Percentiles rank a stretch among this genome's conserved stretches.
These are phyloP conservation scores for Gallinago solitaria DNA, from an alignment of 2,797 vertebrate species.

Conservation along the genomic window DNA sequence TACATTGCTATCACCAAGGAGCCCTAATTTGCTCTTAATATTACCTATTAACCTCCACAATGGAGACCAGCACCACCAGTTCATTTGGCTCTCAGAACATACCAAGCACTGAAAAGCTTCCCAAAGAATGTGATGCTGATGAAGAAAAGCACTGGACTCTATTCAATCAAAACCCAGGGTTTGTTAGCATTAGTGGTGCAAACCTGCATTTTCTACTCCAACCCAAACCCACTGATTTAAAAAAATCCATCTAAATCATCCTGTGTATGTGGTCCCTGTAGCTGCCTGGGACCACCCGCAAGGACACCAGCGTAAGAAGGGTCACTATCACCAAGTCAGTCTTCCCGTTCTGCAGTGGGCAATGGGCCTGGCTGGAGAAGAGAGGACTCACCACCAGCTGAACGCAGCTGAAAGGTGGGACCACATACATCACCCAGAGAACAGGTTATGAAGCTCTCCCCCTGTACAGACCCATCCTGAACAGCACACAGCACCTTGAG, in stretches of 20 bases:
- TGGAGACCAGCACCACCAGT: neutral
- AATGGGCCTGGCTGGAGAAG: neutral
- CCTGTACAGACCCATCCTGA: neutral
- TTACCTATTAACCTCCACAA: neutral
- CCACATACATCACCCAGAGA: fast-evolving
- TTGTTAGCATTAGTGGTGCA: neutral
- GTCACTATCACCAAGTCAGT: neutral
- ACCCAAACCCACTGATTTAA: neutral
- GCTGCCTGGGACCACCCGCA: neutral
- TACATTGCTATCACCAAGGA: neutral
- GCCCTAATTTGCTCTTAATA: neutral
- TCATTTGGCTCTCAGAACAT: neutral
- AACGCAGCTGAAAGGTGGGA: neutral
- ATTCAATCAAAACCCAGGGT: neutral
- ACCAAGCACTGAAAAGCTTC: neutral
- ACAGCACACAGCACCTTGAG: neutral
- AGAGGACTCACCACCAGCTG: neutral
- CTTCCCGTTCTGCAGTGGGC: neutral
- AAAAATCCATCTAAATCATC: neutral
- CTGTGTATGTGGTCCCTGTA: neutral
- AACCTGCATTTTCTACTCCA: neutral
- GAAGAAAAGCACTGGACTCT: neutral
- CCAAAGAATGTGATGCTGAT: neutral
- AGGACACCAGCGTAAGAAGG: neutral
- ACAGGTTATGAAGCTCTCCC: neutral